Evolutionary conservation across 1,140 invertebrate genomes (phyloP).

Genomic region (Augochlora pura): DNA sequence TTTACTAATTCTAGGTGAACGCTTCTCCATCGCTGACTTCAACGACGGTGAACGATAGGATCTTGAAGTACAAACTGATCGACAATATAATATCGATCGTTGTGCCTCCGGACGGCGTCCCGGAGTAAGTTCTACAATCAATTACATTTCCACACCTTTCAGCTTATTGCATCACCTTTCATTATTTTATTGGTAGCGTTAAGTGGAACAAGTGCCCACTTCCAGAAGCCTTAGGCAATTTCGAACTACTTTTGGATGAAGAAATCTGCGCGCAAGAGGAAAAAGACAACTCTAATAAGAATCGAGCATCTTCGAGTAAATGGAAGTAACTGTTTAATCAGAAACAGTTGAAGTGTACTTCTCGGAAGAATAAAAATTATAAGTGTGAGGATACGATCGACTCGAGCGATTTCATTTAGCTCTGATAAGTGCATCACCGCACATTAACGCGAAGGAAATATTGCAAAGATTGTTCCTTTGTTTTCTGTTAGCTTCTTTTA

Average conservation of each 20-base stretch:
- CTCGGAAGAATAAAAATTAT: no score
- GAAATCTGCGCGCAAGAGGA: constrained; percentile 85
- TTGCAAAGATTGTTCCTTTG: no score
- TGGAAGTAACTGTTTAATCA: constrained; percentile 71
- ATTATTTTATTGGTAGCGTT: constrained; percentile 81
- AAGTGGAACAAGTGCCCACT: constrained; percentile 94
- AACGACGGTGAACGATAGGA: constrained; percentile 96
- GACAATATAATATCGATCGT: constrained; percentile 97
- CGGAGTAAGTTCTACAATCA: constrained; percentile 85
- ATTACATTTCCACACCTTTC: neutral
- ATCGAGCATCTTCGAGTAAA: constrained; percentile 68
- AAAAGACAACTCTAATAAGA: constrained; percentile 72
- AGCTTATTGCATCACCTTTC: no score
- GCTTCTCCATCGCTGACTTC: constrained; percentile 96
- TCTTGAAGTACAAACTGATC: constrained; percentile 97
- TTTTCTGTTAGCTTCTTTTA: no score
- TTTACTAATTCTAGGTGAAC: constrained; percentile 86
- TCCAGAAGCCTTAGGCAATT: constrained; percentile 91
- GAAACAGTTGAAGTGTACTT: no score
- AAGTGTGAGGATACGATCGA: no score
- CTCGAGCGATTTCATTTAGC: no score
- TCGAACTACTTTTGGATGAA: constrained; percentile 94
- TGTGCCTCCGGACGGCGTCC: constrained; percentile 92
- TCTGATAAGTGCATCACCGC: no score
- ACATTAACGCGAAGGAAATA: no score